Conservation (phyloP, 2,888 invertebrate genomes). For the Perithous albicinctus region DNA sequence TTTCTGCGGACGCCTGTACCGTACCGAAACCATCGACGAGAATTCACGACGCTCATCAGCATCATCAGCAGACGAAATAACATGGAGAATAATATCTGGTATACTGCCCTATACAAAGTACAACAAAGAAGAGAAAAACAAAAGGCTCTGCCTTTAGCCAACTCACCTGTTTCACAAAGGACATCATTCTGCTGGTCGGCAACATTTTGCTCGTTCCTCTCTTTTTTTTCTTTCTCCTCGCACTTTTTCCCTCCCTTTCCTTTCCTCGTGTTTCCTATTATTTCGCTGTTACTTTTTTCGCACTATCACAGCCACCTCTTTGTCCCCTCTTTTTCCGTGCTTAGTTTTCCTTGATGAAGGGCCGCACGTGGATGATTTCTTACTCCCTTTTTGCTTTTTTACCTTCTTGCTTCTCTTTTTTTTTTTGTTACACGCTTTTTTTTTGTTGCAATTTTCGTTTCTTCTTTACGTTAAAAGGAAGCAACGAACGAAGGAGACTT, state of each 20-base stretch:
- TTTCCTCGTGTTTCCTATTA: conserved; percentile 22
- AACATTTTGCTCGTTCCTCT: conserved; percentile 88
- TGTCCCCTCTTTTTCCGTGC: conserved; percentile 18
- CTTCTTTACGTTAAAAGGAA: conserved; percentile 5
- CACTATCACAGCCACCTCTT: conserved; percentile 28
- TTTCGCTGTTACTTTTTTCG: conserved; percentile 24
- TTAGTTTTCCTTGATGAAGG: conserved; percentile 8
- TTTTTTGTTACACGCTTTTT: conserved; percentile 7
- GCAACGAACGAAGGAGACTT: background rate
- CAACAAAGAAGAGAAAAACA: background rate
- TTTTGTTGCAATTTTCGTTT: background rate
- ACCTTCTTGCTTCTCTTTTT: conserved; percentile 15
- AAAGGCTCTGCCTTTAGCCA: conserved; percentile 64
- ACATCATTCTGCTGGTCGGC: conserved; percentile 96
- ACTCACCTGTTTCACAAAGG: conserved; percentile 96
- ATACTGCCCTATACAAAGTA: background rate
- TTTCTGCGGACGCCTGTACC: background rate
- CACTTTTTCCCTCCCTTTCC: conserved; percentile 34
- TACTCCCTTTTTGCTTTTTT: conserved; percentile 20
- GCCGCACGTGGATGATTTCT: conserved; percentile 20
- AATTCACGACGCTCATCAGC: conserved; percentile 19
- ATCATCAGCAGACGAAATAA: background rate
- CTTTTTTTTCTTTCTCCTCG: background rate
- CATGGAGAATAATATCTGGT: background rate
- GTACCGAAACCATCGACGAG: background rate